Evolutionary conservation across 2,113 vertebrate species (phyloP).

Genomic region (Oreocharis arfaki): DNA sequence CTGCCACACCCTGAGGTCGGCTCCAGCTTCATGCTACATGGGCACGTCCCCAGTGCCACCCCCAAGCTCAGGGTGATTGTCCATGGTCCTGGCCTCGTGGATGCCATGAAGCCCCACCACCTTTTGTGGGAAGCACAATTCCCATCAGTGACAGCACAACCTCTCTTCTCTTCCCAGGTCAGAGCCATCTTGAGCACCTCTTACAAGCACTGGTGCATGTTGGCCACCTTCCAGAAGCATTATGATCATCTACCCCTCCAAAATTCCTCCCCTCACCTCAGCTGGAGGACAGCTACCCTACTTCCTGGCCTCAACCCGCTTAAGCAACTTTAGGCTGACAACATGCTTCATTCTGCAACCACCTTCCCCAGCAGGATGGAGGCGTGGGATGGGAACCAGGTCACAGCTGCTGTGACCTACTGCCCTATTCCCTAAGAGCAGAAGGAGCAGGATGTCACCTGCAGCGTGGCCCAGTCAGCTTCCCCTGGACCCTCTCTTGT

Average conservation of each 20-base stretch:
- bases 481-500: not conserved
- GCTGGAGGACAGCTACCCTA: not conserved
- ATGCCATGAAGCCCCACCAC: not conserved
- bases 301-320: not conserved
- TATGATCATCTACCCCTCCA: fast-evolving
- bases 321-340: not conserved
- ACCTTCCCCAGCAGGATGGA: not conserved
- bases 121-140: not conserved
- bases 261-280: not conserved
- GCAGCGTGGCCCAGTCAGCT: fast-evolving
- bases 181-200: not conserved
- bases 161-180: not conserved
- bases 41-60: not conserved
- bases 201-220: not conserved
- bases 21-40: not conserved
- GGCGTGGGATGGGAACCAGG: not conserved
- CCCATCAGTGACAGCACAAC: not conserved
- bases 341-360: not conserved
- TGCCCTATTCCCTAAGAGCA: not conserved
- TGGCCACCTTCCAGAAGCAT: not conserved
- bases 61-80: not conserved
- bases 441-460: not conserved
- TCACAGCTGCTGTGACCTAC: not conserved
- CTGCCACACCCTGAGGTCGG: fast-evolving
- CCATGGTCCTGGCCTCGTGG: fast-evolving